Evolutionary conservation across 2,888 invertebrate species (phyloP), one percentile per base, ranked within the genome.

Genomic region (Drosophila leonis): DNA sequence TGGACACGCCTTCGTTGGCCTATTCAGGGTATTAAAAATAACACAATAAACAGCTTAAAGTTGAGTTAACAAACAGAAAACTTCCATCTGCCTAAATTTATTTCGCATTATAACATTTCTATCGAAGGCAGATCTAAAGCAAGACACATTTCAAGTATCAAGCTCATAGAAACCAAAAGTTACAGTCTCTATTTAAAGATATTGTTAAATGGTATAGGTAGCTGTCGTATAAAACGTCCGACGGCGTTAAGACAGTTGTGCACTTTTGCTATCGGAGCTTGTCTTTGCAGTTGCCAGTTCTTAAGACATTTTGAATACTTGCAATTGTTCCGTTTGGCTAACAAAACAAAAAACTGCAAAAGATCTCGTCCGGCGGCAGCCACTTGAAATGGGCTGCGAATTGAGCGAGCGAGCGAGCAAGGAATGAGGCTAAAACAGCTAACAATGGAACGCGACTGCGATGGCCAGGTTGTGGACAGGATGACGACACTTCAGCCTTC

Each of bases 351-450:
- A 52, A 37, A 18, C 29, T 48, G 57, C 76, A 48, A 68, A 65
- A 61, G 62, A 69, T 73, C 77, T 65, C 63, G 66, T 49, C 44
- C 65, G 63, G 63, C 65, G 51, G 64, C 51, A 63, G 54, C 13
- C 66, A 78, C 77, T 77, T 35, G 57, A 77, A 78, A 65, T 61
- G 62, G 71, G 54, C 77, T 66, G 66, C 49, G 39, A 78, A 66
- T 74, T 78, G 77, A 78, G 65, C 77, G 73, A 65, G 65, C 77
- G 73, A 65, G 31, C 27, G 57, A 63, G 57, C 15, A 55, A 51
- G 46, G 61, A 61, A 33, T 57, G 52, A n/a, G 48, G 62, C 57
- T 69, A 55, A 65, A 57, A 46, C 65, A 31, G 65, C 54, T 55
- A 74, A 77, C 78, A 77, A 76, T 76, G 62, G 62, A 33, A 41